phyloP scores from a whole-genome alignment of 2,888 invertebrate species.

The Nemoura dubitans region DNA sequence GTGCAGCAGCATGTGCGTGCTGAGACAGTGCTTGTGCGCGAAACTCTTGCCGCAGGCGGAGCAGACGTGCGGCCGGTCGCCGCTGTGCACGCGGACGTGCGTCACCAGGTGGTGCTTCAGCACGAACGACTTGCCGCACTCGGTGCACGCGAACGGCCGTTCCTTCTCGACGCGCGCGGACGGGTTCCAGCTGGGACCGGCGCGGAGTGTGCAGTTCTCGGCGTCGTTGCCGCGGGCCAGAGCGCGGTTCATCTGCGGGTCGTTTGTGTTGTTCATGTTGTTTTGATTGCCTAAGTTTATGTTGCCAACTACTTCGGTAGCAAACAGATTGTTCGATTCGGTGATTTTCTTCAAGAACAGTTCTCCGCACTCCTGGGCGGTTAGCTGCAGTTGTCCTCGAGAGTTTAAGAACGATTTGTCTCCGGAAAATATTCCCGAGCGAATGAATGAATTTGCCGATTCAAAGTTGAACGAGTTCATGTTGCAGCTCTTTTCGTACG shows the following conservation, averaged over 20 bases:
- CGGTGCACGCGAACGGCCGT: conserved; percentile 55
- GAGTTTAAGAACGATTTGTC: conserved; percentile 75
- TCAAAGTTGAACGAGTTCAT: conserved; percentile 56
- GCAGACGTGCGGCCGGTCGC: conserved; percentile 81
- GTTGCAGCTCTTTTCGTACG: conserved; percentile 55
- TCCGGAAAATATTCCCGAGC: conserved; percentile 58
- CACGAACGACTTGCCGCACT: conserved; percentile 56
- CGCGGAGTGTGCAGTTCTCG: background rate
- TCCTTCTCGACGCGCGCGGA: conserved; percentile 52
- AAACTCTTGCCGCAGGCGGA: conserved; percentile 83
- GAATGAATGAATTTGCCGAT: conserved; percentile 59
- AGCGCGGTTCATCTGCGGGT: background rate
- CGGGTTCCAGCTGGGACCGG: background rate
- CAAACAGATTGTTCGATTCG: conserved; percentile 41
- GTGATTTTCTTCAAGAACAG: conserved; percentile 73
- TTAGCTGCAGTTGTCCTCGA: conserved; percentile 76
- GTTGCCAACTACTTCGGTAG: conserved; percentile 30
- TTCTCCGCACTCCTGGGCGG: conserved; percentile 81
- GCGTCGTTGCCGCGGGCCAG: background rate
- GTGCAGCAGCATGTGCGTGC: conserved; percentile 82
- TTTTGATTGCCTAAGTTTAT: background rate
- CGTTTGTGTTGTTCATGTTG: conserved; percentile 32
- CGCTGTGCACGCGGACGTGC: conserved; percentile 81
- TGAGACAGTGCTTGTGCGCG: conserved; percentile 83
- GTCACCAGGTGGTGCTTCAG: conserved; percentile 67